Percentiles rank a stretch among this genome's conserved stretches.
Evolutionary conservation across 53 echinoderm and acorn worm species (phyloP).

Genomic region (Zoroaster sp.): DNA sequence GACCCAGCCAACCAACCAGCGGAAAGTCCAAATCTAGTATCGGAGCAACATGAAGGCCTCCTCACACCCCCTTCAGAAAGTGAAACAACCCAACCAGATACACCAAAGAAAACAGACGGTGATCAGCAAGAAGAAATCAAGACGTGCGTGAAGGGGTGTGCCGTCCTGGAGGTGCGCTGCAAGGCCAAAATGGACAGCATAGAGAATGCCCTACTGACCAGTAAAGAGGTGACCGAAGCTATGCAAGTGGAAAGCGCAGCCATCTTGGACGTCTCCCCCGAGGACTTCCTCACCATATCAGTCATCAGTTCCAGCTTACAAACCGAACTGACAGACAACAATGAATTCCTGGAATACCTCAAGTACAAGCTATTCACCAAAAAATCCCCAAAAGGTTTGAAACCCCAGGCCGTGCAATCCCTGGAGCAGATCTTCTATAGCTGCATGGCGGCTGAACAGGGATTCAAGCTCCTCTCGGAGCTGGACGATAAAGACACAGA

Average conservation of each 20-base stretch:
- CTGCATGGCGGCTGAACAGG: conserved; percentile 63
- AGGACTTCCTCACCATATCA: conserved; percentile 76
- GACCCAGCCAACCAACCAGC: neutral
- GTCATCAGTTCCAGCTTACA: conserved; percentile 66
- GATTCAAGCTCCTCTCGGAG: conserved; percentile 63
- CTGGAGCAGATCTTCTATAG: conserved; percentile 80
- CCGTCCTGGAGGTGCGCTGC: conserved; percentile 78
- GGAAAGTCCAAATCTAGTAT: neutral
- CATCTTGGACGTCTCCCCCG: conserved; percentile 73
- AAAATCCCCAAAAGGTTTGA: conserved; percentile 34
- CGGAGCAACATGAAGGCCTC: conserved; percentile 5
- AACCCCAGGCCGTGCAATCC: conserved; percentile 33
- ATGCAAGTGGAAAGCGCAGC: conserved; percentile 66
- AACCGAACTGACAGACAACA: conserved; percentile 67
- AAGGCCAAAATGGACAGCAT: conserved; percentile 83
- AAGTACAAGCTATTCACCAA: conserved; percentile 65
- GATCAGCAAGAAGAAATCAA: conserved; percentile 20
- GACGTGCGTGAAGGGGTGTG: conserved; percentile 72
- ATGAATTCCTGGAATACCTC: conserved; percentile 68
- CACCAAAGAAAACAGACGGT: neutral
- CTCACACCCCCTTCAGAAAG: conserved; percentile 35
- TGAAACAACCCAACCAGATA: neutral
- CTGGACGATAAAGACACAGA: conserved; percentile 47
- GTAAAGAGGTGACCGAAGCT: conserved; percentile 65
- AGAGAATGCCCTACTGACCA: conserved; percentile 72